phyloP scores from a whole-genome alignment of 2,797 vertebrate genomes.

The Enteromius treurensis region DNA sequence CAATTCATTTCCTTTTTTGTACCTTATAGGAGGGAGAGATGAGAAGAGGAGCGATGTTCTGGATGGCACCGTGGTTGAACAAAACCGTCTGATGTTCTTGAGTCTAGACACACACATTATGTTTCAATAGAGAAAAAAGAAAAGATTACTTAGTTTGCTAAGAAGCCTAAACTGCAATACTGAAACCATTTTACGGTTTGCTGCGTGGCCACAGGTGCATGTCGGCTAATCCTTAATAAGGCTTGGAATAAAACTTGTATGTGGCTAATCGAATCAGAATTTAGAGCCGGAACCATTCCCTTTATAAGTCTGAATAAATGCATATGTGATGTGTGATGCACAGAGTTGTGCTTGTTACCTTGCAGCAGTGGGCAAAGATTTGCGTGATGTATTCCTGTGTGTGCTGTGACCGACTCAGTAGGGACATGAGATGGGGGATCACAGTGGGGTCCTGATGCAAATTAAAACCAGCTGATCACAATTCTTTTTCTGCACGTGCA shows the following conservation, averaged over 20 bases:
- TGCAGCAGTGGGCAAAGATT: conserved; percentile 99
- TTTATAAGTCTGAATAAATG: background rate
- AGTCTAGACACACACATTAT: conserved; percentile 77
- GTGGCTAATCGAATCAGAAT: background rate
- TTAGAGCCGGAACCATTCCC: background rate
- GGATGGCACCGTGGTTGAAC: conserved; percentile 95
- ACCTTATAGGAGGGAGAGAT: conserved; percentile 83
- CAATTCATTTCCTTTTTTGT: background rate
- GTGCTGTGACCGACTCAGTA: conserved; percentile 91
- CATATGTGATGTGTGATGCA: background rate
- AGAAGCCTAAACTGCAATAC: background rate
- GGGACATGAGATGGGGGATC: conserved; percentile 95
- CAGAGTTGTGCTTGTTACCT: conserved; percentile 74
- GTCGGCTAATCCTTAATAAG: background rate
- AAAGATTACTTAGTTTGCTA: background rate
- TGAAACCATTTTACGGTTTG: background rate
- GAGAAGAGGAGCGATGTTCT: conserved; percentile 93
- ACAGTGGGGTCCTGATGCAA: conserved; percentile 88
- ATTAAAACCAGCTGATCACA: background rate
- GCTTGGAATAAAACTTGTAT: background rate
- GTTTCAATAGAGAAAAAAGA: background rate
- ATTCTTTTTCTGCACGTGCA: background rate
- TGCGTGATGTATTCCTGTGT: conserved; percentile 99
- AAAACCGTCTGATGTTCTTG: conserved; percentile 97
- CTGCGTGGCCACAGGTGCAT: background rate